These are phyloP conservation scores for Odontophorus gujanensis DNA, from an alignment of 2,113 vertebrate species.

Conservation along the genomic window DNA sequence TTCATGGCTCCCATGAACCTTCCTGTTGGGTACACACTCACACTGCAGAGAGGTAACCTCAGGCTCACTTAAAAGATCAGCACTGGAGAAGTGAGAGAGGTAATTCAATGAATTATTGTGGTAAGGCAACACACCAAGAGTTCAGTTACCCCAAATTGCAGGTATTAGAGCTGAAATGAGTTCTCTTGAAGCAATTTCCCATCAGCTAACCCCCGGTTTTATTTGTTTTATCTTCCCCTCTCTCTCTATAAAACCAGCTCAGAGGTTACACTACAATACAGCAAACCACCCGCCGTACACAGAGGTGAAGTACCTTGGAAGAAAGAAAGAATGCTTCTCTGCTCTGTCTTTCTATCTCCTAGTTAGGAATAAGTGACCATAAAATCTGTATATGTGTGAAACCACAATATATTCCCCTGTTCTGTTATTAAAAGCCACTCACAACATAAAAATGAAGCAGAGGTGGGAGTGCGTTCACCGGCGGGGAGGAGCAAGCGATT, in stretches of 20 bases:
- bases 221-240: constrained; percentile 12
- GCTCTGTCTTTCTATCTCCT: constrained; percentile 73
- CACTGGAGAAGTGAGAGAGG: background rate
- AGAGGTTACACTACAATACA: background rate
- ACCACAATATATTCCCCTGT: constrained; percentile 78
- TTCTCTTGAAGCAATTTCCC: background rate
- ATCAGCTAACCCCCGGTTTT: background rate
- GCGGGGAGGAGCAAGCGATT: constrained; percentile 25
- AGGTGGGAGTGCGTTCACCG: background rate
- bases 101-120: background rate
- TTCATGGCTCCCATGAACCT: background rate
- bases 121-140: background rate
- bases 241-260: background rate
- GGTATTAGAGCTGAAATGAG: background rate
- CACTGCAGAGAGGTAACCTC: fast-evolving
- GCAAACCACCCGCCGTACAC: background rate
- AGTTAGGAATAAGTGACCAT: constrained; percentile 72
- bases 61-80: background rate
- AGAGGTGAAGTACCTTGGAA: background rate
- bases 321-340: constrained; percentile 25
- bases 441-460: constrained; percentile 52
- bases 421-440: constrained; percentile 78
- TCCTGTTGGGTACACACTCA: fast-evolving
- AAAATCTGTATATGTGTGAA: constrained; percentile 80
- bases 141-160: background rate